Percentiles rank a stretch among this genome's conserved stretches.
These are phyloP conservation scores for Cercopithecus mona DNA, from an alignment of 2,113 vertebrate genomes.

Conservation along the genomic window DNA sequence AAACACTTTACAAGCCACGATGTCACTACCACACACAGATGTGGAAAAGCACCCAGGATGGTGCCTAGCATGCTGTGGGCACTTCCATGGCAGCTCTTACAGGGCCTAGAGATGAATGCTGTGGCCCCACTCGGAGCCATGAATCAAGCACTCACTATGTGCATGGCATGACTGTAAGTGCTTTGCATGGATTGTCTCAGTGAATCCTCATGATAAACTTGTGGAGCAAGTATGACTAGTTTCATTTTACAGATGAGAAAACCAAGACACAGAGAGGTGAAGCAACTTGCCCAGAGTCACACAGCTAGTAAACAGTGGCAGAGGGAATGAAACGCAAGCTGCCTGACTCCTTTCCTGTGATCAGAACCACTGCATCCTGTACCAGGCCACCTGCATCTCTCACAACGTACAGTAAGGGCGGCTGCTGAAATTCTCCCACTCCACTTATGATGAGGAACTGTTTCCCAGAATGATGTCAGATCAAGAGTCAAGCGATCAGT, in stretches of 20 bases:
- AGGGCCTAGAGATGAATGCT: background rate
- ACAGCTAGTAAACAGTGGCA: background rate
- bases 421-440: background rate
- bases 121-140: no score
- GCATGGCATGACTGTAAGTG: fast-evolving
- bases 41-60: background rate
- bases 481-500: background rate
- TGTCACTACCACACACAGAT: background rate
- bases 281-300: background rate
- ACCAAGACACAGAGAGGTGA: background rate
- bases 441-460: fast-evolving
- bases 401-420: background rate
- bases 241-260: background rate
- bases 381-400: background rate
- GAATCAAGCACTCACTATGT: fast-evolving
- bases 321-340: background rate
- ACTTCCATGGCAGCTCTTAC: background rate
- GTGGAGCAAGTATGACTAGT: background rate
- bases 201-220: background rate
- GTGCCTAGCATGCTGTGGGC: background rate
- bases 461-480: background rate
- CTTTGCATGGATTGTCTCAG: background rate
- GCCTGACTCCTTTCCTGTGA: background rate
- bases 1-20: background rate
- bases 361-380: fast-evolving